Evolutionary conservation across 2,888 invertebrate species (phyloP).

Genomic region (Nephrotoma flavescens): DNA sequence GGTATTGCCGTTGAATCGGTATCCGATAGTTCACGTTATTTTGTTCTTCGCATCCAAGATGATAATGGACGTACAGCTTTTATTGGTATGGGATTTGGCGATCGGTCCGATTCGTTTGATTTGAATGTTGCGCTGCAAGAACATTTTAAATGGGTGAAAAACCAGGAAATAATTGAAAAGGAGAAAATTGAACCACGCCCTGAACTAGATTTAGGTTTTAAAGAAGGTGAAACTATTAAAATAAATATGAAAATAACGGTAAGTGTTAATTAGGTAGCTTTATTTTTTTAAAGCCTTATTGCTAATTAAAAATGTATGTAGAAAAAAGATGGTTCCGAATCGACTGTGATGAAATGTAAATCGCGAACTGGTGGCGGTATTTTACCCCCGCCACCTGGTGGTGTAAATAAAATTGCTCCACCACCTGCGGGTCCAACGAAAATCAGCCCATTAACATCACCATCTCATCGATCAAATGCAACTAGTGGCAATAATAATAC

Average conservation of each 20-base stretch:
- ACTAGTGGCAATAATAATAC: constrained; percentile 33
- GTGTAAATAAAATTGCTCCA: constrained; percentile 48
- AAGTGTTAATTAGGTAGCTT: constrained; percentile 23
- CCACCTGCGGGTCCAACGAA: constrained; percentile 44
- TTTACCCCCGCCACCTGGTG: constrained; percentile 75
- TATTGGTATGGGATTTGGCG: constrained; percentile 94
- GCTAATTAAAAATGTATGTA: constrained; percentile 23
- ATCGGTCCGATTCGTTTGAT: constrained; percentile 97
- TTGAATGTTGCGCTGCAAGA: constrained; percentile 96
- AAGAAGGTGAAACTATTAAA: constrained; percentile 98
- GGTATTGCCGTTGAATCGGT: constrained; percentile 91
- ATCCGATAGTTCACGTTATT: constrained; percentile 94
- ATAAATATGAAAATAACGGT: constrained; percentile 96
- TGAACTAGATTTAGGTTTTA: constrained; percentile 89
- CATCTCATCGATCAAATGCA: constrained; percentile 53
- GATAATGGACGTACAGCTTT: constrained; percentile 89
- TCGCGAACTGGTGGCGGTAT: constrained; percentile 40
- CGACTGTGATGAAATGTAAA: constrained; percentile 46
- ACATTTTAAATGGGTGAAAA: constrained; percentile 90
- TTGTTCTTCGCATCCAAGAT: constrained; percentile 89
- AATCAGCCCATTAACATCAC: constrained; percentile 42
- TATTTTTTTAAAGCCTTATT: neutral
- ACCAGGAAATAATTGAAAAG: constrained; percentile 63
- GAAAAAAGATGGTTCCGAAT: constrained; percentile 81
- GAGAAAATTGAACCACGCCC: constrained; percentile 62